Percentiles rank a stretch among this genome's conserved stretches.
Conservation (phyloP, 1,140 invertebrate species). For the Tetraneura akinire region DNA sequence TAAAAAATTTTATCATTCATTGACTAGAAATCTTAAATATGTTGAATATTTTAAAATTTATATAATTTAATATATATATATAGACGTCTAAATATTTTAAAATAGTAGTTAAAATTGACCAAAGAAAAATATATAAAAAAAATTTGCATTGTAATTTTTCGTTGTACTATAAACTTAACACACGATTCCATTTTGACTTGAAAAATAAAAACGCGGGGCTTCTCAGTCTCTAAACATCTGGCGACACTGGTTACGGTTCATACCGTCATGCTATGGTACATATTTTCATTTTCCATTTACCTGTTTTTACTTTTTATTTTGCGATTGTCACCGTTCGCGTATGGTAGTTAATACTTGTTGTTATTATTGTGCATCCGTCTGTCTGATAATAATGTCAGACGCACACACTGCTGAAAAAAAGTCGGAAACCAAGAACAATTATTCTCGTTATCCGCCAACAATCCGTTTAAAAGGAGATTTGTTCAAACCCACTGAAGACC, state of each 20-base stretch:
- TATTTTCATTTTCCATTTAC: not conserved
- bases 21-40: too few relatives aligned
- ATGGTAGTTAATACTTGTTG: constrained; percentile 31
- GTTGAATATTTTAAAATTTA: too few relatives aligned
- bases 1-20: too few relatives aligned
- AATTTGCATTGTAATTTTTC: too few relatives aligned
- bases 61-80: too few relatives aligned
- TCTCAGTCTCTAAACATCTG: not conserved
- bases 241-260: constrained; percentile 42
- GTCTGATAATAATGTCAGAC: constrained; percentile 39
- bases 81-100: too few relatives aligned
- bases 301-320: constrained; percentile 27
- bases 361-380: constrained; percentile 37
- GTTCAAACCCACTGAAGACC: constrained; percentile 46
- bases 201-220: constrained; percentile 22
- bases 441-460: constrained; percentile 30
- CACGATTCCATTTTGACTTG: too few relatives aligned
- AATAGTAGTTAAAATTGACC: too few relatives aligned
- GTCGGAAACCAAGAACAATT: constrained; percentile 46
- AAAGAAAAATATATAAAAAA: too few relatives aligned
- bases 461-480: constrained; percentile 33
- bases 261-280: not conserved
- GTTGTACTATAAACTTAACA: too few relatives aligned
- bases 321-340: constrained; percentile 48
- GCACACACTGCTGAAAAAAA: constrained; percentile 38